Conservation (phyloP, 2,797 vertebrate species). For the Macropus fuliginosus region DNA sequence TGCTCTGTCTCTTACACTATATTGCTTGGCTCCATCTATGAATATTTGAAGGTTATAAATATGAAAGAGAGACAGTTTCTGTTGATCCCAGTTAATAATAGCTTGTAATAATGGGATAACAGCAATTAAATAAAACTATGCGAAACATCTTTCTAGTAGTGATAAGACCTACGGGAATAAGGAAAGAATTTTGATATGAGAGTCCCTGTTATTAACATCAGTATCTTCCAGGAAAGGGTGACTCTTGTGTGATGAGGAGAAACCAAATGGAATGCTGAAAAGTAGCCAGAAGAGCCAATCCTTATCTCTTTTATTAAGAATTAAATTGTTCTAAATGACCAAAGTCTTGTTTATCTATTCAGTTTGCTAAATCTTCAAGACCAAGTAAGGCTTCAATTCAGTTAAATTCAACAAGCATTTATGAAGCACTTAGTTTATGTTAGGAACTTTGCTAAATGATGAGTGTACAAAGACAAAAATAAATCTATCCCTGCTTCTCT, state of each 20-base stretch:
- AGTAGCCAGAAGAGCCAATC: not conserved
- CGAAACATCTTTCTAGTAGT: not conserved
- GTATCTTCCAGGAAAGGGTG: not conserved
- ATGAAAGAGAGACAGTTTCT: not conserved
- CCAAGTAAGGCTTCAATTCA: not conserved
- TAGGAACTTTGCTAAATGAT: not conserved
- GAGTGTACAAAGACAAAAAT: not conserved
- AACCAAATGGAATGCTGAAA: not conserved
- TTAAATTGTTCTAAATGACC: not conserved
- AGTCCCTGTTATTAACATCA: not conserved
- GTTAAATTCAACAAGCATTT: not conserved
- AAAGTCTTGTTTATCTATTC: not conserved
- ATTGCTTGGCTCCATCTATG: not conserved
- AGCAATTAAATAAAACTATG: not conserved
- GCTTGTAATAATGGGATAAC: not conserved
- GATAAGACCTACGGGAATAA: not conserved
- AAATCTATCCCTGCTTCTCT: not conserved
- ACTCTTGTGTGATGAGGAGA: accelerated
- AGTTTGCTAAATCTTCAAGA: not conserved
- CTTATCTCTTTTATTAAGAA: not conserved
- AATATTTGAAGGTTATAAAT: not conserved
- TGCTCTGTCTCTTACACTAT: not conserved
- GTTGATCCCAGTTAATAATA: not conserved
- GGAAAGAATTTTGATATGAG: not conserved
- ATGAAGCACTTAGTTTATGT: not conserved